Evolutionary conservation across 2,797 vertebrate genomes (phyloP).

Genomic region (Hirundo rustica): DNA sequence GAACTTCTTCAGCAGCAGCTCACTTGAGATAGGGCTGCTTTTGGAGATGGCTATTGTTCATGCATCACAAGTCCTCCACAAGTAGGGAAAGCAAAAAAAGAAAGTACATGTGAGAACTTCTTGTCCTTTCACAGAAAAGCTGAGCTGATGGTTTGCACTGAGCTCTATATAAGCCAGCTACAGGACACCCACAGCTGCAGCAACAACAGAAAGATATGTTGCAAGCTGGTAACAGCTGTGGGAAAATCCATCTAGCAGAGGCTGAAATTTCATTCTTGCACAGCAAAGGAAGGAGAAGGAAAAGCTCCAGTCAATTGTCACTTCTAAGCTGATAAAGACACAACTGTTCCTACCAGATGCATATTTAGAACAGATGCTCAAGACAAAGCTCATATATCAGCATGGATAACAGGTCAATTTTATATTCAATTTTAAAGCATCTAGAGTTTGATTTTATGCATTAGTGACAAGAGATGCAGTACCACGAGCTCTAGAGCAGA

Average conservation of each 20-base stretch:
- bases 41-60: not conserved
- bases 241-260: not conserved
- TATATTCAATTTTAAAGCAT: not conserved
- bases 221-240: not conserved
- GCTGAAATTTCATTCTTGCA: not conserved
- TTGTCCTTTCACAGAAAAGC: not conserved
- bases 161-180: not conserved
- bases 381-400: not conserved
- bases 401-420: not conserved
- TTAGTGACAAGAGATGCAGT: not conserved
- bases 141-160: not conserved
- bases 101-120: not conserved
- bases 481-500: not conserved
- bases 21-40: not conserved
- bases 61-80: not conserved
- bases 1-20: not conserved
- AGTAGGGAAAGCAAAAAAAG: not conserved
- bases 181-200: conserved; percentile 11
- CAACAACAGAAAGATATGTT: not conserved
- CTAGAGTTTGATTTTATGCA: not conserved
- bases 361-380: not conserved
- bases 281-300: not conserved
- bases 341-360: not conserved
- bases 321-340: not conserved
- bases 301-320: not conserved